Evolutionary conservation across 2,113 vertebrate genomes (phyloP), one percentile per base, ranked within the genome.

Genomic region (Lichenostomus cassidix): DNA sequence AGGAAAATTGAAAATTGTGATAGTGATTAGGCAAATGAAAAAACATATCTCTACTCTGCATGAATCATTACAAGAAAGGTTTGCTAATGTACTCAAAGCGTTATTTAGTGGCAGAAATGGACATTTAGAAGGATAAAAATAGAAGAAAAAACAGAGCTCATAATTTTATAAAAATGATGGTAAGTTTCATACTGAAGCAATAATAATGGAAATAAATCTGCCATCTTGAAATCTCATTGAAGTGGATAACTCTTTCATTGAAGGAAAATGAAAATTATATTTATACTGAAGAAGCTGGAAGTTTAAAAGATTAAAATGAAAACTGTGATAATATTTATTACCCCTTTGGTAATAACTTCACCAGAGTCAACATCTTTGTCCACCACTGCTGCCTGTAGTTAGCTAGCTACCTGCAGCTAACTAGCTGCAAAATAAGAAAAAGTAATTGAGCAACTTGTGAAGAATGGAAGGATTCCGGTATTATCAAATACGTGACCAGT

Each of bases 21-120:
- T 95, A 67, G 63, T 96, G 93, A 97, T 97, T 95, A 97, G 70
- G 53, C 37, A 97, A 97, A 97, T 96, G 88, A 95, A 92, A 94
- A 96, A 96, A 87, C 37, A 67, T 89, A 62, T 89, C 59, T 67
- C 41, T 90, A 53, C 49, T 96, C 70, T 90, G 56, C 77, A 81
- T 95, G 87, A 98, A 50, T 95, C 42, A 68, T 94, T 96, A 89
- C 53, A 37, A 94, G 17, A 95, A 93, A 87, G 46, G 83, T 87
- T 95, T 91, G 81, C 83, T 96, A 93, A 91, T 94, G 53, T 86
- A 87, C 70, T 94, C 60, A 74, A 92, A 84, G 56, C n/a, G 87
- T 82, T 89, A 92, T 87, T 85, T 65, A 89, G 56, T 68, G 84
- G 81, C 37, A 95, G 83, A 77, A 95, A 92, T 90, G 70, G 44